These are phyloP conservation scores for Orthonevra nobilis DNA, from an alignment of 2,888 invertebrate genomes.

Conservation along the genomic window DNA sequence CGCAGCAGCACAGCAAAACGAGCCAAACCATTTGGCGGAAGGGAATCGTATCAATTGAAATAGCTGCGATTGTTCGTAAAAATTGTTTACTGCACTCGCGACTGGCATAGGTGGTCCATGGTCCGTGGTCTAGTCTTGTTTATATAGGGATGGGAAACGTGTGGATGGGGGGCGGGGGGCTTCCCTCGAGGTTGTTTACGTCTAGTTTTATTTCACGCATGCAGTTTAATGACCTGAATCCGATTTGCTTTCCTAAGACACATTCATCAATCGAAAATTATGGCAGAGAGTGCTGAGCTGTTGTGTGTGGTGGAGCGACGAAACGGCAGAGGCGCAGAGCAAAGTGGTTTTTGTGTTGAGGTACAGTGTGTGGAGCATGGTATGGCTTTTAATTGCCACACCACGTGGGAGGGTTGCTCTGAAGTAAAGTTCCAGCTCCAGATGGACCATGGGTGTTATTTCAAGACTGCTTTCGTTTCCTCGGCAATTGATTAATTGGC, in stretches of 20 bases:
- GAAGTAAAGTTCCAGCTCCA: too few species aligned
- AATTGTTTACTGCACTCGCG: slow-evolving; percentile 44
- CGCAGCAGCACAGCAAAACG: too few species aligned
- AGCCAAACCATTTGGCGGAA: slow-evolving; percentile 67
- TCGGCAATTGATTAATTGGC: too few species aligned
- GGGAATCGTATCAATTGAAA: slow-evolving; percentile 52
- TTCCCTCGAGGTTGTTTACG: slow-evolving; percentile 54
- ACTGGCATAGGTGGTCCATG: slow-evolving; percentile 47
- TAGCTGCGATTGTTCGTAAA: slow-evolving; percentile 31
- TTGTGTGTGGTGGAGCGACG: not conserved
- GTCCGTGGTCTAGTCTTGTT: slow-evolving; percentile 27
- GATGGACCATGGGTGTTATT: too few species aligned
- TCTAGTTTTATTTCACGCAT: slow-evolving; percentile 61
- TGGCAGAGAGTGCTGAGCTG: too few species aligned
- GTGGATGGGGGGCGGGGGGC: slow-evolving; percentile 33
- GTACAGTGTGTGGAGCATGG: slow-evolving; percentile 2
- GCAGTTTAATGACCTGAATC: slow-evolving; percentile 69
- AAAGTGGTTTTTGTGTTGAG: slow-evolving; percentile 47
- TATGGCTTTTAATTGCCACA: slow-evolving; percentile 35
- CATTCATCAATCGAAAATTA: slow-evolving; percentile 35
- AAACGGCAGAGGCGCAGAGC: slow-evolving; percentile 1
- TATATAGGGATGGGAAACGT: slow-evolving; percentile 11
- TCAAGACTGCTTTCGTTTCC: too few species aligned
- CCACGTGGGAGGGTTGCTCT: slow-evolving; percentile 61
- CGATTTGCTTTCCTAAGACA: slow-evolving; percentile 45